Evolutionary conservation across 2,113 vertebrate genomes (phyloP).

Genomic region (Lonchura striata): DNA sequence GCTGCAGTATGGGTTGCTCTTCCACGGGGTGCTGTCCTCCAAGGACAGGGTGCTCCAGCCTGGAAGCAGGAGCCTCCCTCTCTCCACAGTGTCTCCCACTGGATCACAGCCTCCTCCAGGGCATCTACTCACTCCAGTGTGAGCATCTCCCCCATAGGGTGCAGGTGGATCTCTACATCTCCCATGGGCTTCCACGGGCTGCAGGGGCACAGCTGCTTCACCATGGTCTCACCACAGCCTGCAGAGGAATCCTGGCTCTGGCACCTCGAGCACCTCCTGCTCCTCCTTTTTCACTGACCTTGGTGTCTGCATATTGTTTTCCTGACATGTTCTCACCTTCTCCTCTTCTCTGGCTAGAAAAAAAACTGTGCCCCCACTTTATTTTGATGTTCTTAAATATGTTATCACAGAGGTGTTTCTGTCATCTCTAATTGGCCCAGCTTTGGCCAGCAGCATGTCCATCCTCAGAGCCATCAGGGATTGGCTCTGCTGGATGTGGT

Average conservation of each 20-base stretch:
- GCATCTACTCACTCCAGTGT: accelerated
- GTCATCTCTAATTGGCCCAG: not conserved
- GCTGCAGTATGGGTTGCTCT: accelerated
- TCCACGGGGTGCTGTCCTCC: accelerated
- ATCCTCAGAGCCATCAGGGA: not conserved
- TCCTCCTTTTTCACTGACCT: not conserved
- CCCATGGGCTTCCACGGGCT: accelerated
- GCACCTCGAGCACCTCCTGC: accelerated
- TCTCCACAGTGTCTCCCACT: accelerated
- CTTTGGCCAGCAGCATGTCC: not conserved
- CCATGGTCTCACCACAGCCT: accelerated
- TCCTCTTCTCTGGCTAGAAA: not conserved
- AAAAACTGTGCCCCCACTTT: not conserved
- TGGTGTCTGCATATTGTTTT: not conserved
- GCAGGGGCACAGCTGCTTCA: too few species aligned
- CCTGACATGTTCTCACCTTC: not conserved
- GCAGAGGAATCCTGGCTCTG: accelerated
- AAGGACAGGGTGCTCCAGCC: not conserved
- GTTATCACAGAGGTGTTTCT: not conserved
- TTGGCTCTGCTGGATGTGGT: not conserved
- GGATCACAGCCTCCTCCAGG: not conserved
- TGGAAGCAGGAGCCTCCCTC: not conserved
- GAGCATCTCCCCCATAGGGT: accelerated
- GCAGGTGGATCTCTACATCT: not conserved
- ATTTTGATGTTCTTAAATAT: not conserved